Evolutionary conservation across 2,113 vertebrate species (phyloP), one percentile per base, ranked within the genome.

Genomic region (Dipodomys stephensi): DNA sequence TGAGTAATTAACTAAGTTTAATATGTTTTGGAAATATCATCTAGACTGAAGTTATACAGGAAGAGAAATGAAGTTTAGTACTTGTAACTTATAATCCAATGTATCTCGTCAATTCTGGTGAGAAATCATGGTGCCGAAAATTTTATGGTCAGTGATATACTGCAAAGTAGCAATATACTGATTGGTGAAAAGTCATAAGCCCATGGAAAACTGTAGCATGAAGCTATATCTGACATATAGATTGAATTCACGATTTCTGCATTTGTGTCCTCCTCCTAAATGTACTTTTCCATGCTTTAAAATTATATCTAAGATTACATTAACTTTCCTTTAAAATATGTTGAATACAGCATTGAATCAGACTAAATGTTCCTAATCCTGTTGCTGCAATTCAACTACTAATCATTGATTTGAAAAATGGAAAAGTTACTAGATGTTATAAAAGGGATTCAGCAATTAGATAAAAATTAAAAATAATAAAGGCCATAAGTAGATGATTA

Each of bases 381-480:
- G 6, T 39, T 2, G 39, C 39, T 35, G 78, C 25, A 91, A 68
- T 80, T 92, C 23, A 71, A 60, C 6, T 69, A 80, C 1, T 25
- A 87, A 81, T 72, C 64, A 49, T 88, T 64, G 88, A 72, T 85
- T 90, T 35, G 87, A 25, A 72, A 72, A 91, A 69, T 92, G 16
- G 8, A 22, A 49, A 62, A 87, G 13, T 71, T 91, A 9, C 12
- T 82, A 64, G 19, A 87, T 88, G 12, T 62, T 87, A 88, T 53
- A 90, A 95, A 92, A 67, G 73, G 7, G 19, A 84, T 11, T 9
- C 53, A 72, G 15, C 27, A 69, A 65, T 30, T 35, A 67, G 60
- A 68, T 68, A 74, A 28, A 39, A 81, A 89, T 85, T 79, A 83
- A 74, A 92, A 4, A 64, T 53, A 44, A 83, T 83, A 49, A 53